Evolutionary conservation across 2,888 invertebrate species (phyloP).

Genomic region (Busseola fusca): DNA sequence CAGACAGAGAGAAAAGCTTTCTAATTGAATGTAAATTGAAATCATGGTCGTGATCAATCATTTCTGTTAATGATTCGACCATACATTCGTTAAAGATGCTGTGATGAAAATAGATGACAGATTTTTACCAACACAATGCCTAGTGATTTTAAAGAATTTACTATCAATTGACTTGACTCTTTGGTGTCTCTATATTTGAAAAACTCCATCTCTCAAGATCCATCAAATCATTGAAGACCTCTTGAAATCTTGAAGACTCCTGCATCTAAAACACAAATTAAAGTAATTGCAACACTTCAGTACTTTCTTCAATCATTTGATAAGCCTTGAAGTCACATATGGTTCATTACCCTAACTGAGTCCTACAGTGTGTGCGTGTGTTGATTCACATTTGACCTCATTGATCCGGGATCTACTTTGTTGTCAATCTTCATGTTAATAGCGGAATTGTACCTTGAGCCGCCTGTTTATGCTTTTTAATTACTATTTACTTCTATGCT

Average conservation of each 20-base stretch:
- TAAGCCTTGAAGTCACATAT: conserved; percentile 35
- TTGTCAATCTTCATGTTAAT: conserved; percentile 50
- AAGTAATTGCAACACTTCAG: background rate
- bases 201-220: background rate
- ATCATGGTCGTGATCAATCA: conserved; percentile 13
- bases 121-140: background rate
- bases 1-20: conserved; percentile 45
- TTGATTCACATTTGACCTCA: conserved; percentile 43
- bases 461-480: conserved; percentile 52
- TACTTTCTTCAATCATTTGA: conserved; percentile 24
- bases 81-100: background rate
- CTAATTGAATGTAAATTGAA: conserved; percentile 32
- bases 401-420: conserved; percentile 63
- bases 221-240: too few relatives aligned
- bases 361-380: conserved; percentile 39
- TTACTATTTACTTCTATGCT: conserved; percentile 48
- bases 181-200: background rate
- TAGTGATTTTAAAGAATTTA: background rate
- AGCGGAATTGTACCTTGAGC: conserved; percentile 55
- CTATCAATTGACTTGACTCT: background rate
- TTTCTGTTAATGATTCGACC: background rate
- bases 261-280: background rate
- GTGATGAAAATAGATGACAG: background rate
- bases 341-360: conserved; percentile 44
- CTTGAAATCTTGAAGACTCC: too few relatives aligned